A percentile compares a stretch with the other conserved stretches of the same genome.
Conservation (phyloP, 23 tunicate species). For the Pegea sp. region DNA sequence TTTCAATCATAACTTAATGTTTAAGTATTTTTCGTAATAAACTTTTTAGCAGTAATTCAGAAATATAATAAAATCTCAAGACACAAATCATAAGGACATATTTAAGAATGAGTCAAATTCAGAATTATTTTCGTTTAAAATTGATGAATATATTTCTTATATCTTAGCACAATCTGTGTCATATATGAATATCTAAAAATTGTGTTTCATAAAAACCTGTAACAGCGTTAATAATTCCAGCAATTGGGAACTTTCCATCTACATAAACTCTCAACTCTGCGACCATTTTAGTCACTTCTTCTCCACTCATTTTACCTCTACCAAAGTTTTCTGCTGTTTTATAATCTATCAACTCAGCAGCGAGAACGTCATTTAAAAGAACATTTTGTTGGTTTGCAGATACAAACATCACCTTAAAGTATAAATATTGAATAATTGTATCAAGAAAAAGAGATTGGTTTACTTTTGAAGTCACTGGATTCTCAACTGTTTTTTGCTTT, state of each 20-base stretch:
- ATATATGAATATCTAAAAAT: too few species aligned
- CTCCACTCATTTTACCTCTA: constrained; percentile 30
- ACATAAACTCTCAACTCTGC: constrained; percentile 68
- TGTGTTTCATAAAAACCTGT: too few species aligned
- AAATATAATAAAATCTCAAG: too few species aligned
- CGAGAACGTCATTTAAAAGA: constrained; percentile 26
- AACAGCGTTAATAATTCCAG: constrained; percentile 69
- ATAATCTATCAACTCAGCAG: constrained; percentile 58
- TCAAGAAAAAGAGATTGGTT: background rate
- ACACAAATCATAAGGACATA: too few species aligned
- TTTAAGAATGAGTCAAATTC: too few species aligned
- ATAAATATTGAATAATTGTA: background rate
- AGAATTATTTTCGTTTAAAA: too few species aligned
- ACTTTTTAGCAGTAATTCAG: too few species aligned
- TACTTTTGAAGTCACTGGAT: constrained; percentile 1
- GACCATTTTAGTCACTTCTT: constrained; percentile 63
- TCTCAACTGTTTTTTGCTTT: constrained; percentile 1
- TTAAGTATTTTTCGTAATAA: too few species aligned
- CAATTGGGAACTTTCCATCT: constrained; percentile 96
- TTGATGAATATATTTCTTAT: too few species aligned
- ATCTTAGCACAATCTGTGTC: too few species aligned
- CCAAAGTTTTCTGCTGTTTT: constrained; percentile 49
- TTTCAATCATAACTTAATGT: too few species aligned
- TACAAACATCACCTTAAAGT: constrained; percentile 50
- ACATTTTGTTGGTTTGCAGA: constrained; percentile 44